Conservation (phyloP, 2,888 invertebrate genomes). For the Ectobius pallidus region DNA sequence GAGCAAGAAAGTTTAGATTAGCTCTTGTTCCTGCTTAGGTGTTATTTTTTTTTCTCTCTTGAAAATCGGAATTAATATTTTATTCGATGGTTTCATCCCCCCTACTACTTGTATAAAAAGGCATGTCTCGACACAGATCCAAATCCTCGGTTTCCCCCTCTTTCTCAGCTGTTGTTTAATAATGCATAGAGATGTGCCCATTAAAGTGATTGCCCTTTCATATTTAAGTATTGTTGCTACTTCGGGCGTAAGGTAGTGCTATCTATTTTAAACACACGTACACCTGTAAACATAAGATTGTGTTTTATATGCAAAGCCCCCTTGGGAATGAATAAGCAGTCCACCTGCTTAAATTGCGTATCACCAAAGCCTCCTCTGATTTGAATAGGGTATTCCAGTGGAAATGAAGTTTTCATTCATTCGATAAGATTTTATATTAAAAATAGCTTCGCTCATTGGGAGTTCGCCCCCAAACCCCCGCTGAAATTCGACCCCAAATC, state of each 20-base stretch:
- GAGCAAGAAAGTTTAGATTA: constrained; percentile 34
- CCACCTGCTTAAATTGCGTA: too few species aligned
- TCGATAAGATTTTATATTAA: too few species aligned
- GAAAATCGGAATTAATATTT: constrained; percentile 27
- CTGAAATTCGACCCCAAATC: too few species aligned
- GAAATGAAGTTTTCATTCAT: too few species aligned
- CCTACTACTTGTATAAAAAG: neutral
- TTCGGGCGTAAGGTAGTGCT: neutral
- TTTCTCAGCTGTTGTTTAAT: constrained; percentile 36
- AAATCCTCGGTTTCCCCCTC: constrained; percentile 4
- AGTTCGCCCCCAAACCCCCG: too few species aligned
- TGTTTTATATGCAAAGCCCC: neutral
- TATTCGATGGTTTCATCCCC: constrained; percentile 3
- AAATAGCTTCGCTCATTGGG: too few species aligned
- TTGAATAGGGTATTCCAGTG: too few species aligned
- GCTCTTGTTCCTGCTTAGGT: constrained; percentile 8
- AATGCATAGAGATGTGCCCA: constrained; percentile 33
- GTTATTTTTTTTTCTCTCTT: neutral
- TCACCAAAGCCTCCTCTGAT: too few species aligned
- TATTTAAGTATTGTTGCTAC: constrained; percentile 35
- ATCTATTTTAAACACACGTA: neutral
- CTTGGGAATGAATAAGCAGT: too few species aligned
- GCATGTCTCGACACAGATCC: constrained; percentile 3
- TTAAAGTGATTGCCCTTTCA: constrained; percentile 41
- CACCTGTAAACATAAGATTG: neutral